Percentiles rank a stretch among this genome's conserved stretches.
Evolutionary conservation across 2,797 vertebrate genomes (phyloP).

Genomic region (Sebastes goodei): DNA sequence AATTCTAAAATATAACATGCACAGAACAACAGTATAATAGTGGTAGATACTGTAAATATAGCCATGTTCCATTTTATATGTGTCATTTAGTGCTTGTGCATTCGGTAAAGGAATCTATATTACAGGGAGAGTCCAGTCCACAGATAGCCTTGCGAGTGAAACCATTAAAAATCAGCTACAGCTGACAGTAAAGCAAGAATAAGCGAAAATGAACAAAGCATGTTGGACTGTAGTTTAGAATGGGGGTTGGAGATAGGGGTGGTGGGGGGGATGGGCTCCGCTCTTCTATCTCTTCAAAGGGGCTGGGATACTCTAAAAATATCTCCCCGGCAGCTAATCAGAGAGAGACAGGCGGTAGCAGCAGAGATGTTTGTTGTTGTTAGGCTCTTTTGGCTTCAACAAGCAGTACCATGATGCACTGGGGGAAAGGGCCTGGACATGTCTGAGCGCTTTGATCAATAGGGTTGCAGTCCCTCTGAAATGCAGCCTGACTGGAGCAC

Average conservation of each 20-base stretch:
- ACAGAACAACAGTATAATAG: not conserved
- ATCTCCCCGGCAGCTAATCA: conserved; percentile 73
- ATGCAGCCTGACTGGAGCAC: conserved; percentile 64
- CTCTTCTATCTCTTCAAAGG: conserved; percentile 75
- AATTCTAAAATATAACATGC: not conserved
- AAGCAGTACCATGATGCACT: conserved; percentile 66
- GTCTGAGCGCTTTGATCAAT: conserved; percentile 78
- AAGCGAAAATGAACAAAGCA: conserved; percentile 62
- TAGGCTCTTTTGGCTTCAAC: conserved; percentile 74
- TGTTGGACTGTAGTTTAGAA: conserved; percentile 53
- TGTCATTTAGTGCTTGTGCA: not conserved
- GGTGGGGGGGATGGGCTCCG: conserved; percentile 26
- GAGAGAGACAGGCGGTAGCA: conserved; percentile 65
- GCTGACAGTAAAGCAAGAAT: conserved; percentile 41
- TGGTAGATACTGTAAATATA: not conserved
- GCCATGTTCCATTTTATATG: not conserved
- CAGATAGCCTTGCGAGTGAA: conserved; percentile 10
- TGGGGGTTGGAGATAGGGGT: conserved; percentile 17
- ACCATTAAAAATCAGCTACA: conserved; percentile 42
- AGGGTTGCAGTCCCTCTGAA: conserved; percentile 68
- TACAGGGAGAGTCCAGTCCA: not conserved
- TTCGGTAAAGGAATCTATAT: not conserved
- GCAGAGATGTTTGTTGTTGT: conserved; percentile 77
- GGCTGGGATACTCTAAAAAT: conserved; percentile 77
- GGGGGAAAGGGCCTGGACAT: conserved; percentile 67